Evolutionary conservation across 2,888 invertebrate genomes (phyloP), one percentile per base, ranked within the genome.

Genomic region (Coenonympha glycerion): DNA sequence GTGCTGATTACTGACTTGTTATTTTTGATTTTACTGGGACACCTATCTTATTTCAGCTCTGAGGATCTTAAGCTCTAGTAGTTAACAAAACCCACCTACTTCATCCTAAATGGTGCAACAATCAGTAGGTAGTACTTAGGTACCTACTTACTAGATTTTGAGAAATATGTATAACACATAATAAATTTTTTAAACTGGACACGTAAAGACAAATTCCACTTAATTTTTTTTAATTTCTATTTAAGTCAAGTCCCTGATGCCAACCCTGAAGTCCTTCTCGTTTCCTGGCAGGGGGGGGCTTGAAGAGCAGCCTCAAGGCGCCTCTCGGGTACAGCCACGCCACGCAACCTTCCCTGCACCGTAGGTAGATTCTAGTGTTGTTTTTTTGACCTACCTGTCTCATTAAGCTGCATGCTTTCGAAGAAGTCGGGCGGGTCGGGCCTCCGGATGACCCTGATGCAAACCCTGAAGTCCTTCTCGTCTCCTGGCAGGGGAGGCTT

Each of bases 301-400:
- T 82, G 56, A 93, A 88, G 34, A 92, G 88, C 40, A 93, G 88
- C 16, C 93, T 79, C 13, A 94, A 79, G 0, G 93, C 93, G 0
- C 93, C 93, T 5, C 91, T 88, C 0, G 94, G 93, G 72, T 93
- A 93, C 62, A 90, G 76, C 94, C 94, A 94, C n/a, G 89, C 87
- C 8, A 94, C 89, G 15, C 85, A 80, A 19, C 94, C 94, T 53
- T 92, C 91, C 15, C 92, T 88, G 67, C 94, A 94, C 21, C 93
- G 89, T 42, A 94, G 89, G 79, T 93, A 93, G n/a, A n/a, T n/a
- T n/a, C n/a, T n/a, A n/a, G n/a, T n/a, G n/a, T n/a, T n/a, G n/a
- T n/a, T n/a, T n/a, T n/a, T n/a, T n/a, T n/a, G n/a, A n/a, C n/a
- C n/a, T n/a, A 84, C 84, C 79, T 64, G 77, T 76, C 45, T 83